Base-by-base conservation (phyloP, 1,140 invertebrate species). In the Pinna nobilis region DNA sequence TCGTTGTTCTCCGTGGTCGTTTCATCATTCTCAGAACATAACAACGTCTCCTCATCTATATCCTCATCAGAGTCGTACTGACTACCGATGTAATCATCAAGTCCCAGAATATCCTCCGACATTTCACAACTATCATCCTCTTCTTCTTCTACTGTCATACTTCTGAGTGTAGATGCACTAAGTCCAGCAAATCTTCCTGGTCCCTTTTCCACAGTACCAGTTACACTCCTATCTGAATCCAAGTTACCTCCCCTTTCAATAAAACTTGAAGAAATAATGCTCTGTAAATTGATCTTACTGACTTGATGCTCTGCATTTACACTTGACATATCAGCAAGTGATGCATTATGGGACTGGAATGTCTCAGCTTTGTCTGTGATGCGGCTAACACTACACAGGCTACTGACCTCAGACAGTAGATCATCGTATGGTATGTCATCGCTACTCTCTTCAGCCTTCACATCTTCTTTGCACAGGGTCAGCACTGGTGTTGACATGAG, bases 71-170 rank as follows among this genome's bases (percentile, higher is more conserved):
- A 49, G 32, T 63, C 64, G 20, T 50, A 33, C 49, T 67, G 30
- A 25, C 64, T 67, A 6, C 25, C 37, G 3, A 57, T 30, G 51
- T 30, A 69, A 0, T 69, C 53, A 69, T 69, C 66, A 37, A 69
- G 23, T 28, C 66, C 66, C 28, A 69, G 66, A 47, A 69, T 59
- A 32, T 69, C 66, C 30, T 69, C 66, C 28, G 55, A 57, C 37
- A 55, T 53, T 28, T 69, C 53, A 15, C 25, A n/a, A 18, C 33
- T 39, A 7, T 69, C 53, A n/a, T 63, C 59, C n/a, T 63, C 59
- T 20, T 53, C 23, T 13, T 44, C 51, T 7, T 18, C 4, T 33
- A 11, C 4, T 57, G 13, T 18, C 20, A 44, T 44, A 41, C 25
- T 44, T 44, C 6, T 15, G 5, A 13, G 32, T 20, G 53, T 69